Base-by-base conservation (phyloP, 2,797 vertebrate genomes). In the Hippoglossus hippoglossus region DNA sequence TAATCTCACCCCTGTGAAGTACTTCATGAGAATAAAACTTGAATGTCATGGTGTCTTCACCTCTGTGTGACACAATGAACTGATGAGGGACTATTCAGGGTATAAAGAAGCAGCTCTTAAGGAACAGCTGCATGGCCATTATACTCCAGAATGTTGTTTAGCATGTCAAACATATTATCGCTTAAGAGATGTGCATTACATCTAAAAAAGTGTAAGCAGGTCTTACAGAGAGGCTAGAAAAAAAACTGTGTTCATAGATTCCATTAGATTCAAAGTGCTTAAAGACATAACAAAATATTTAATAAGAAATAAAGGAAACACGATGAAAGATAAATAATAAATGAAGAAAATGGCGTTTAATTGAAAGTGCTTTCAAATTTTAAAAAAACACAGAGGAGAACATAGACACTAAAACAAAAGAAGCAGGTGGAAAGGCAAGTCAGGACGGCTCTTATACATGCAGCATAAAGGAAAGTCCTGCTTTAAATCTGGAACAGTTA, bases 21-120 rank as follows among this genome's bases (percentile, higher is more conserved):
- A 52, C 11, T 65, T 80, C 80, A 82, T 75, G 74, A 82, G 74
- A 70, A 51, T 56, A 15, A 55, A 63, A 71, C 63, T 70, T 80
- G 55, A 73, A 78, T 73, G 12, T 49, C 66, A 28, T 26, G 41
- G 18, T 39, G 31, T 53, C 49, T 68, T 72, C 67, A 82, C 67
- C 76, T 73, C 60, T 58, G 36, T 36, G 11, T 36, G 36, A 34
- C 31, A 34, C 34, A n/a, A 39, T 55, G 36, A 22, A 49, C 50
- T 56, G 47, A 59, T 54, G 49, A 6, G 34, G 22, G 60, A 36
- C 52, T n/a, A 6, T 24, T 13, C 28, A 18, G 2, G 21, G 18
- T 34, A 69, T 49, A 60, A 47, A 44, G 51, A 69, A n/a, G 36
- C 12, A 53, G 44, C 34, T 67, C 21, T 11, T 36, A 16, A 25